A percentile compares a stretch with the other conserved stretches of the same genome.
These are phyloP conservation scores for Erythrolamprus reginae DNA, from an alignment of 2,113 vertebrate species.

Conservation along the genomic window DNA sequence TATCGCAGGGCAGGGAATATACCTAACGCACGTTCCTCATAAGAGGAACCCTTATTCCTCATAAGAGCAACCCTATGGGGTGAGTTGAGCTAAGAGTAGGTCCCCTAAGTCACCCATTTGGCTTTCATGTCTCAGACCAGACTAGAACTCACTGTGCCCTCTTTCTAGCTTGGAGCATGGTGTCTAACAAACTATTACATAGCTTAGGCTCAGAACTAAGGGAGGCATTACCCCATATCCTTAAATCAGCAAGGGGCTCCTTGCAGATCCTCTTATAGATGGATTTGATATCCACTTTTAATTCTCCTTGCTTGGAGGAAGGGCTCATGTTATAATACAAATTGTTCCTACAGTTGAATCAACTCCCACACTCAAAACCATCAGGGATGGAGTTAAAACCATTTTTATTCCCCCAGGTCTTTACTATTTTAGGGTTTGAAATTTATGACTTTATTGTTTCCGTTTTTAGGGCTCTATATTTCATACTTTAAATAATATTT, in stretches of 20 bases:
- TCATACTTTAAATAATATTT: background rate
- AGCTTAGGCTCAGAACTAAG: background rate
- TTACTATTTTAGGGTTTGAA: background rate
- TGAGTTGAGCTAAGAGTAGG: background rate
- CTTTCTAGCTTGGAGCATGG: background rate
- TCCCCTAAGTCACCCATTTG: background rate
- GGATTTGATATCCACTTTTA: background rate
- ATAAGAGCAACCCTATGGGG: background rate
- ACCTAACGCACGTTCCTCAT: background rate
- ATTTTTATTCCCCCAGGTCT: background rate
- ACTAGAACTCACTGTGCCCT: background rate
- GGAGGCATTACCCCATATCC: background rate
- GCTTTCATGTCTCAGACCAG: background rate
- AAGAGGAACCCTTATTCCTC: background rate
- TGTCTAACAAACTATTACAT: background rate
- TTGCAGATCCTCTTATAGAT: background rate
- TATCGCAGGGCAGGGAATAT: background rate
- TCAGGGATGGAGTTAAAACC: background rate
- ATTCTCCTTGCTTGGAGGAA: background rate
- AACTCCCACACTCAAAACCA: background rate
- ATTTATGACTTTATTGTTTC: background rate
- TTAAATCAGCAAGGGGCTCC: background rate
- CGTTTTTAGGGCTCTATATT: background rate
- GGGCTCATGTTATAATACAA: background rate
- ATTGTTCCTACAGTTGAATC: background rate